Base-by-base conservation (phyloP, 2,797 vertebrate genomes). In the Lithobates sylvaticus region DNA sequence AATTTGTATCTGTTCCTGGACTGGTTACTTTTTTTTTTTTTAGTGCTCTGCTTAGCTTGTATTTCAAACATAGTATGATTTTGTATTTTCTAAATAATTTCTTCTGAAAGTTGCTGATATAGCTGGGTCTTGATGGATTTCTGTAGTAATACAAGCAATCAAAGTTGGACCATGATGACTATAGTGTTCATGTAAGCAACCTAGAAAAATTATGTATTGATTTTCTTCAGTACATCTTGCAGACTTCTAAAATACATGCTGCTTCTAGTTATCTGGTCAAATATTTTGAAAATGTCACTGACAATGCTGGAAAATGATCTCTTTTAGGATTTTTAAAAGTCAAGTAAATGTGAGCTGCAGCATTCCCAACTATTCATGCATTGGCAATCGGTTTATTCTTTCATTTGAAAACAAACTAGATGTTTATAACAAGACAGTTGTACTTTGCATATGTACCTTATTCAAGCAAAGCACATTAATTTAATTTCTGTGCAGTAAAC, bases 231-330 rank as follows among this genome's bases (percentile, higher is more conserved):
- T 29, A 67, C 36, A 65, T 74, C 47, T 23, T 75, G 58, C 61
- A 85, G 34, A 74, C 23, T 65, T 36, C 54, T 64, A 79, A 79
- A 79, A 72, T 65, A 68, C 69, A 85, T 75, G 39, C 61, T 74
- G 76, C 27, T 74, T 65, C 50, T 78, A 34, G 50, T 47, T 65
- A 73, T 72, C 50, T 78, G 26, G 36, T 67, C 76, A 80, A 79
- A 79, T 44, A 85, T 80, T 74, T 84, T 72, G 18, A 84, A 84
- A 84, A 73, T 84, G 47, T 73, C 27, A 84, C 42, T 78, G 65
- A 71, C 32, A 58, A 27, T 64, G 27, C 68, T 71, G 75, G 34
- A 71, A 84, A 61, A 23, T 64, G 54, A 58, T 70, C 69, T 61
- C 23, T 34, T 50, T 75, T 15, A 21, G 7, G 26, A 39, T 61